Percentiles rank a stretch among this genome's conserved stretches.
Evolutionary conservation across 1,140 invertebrate species (phyloP).

Genomic region (Episyrphus balteatus): DNA sequence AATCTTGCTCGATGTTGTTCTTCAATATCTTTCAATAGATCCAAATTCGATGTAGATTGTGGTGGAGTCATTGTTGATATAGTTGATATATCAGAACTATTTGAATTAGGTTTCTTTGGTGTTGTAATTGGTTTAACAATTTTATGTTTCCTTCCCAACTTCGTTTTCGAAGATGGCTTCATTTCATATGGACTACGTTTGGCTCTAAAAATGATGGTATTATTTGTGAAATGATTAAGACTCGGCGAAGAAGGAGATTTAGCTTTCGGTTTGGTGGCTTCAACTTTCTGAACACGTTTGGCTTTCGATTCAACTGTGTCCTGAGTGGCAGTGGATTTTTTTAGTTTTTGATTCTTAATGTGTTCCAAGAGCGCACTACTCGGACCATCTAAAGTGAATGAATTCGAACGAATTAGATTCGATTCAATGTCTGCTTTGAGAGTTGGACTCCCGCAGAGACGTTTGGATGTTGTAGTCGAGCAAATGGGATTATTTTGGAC

Average conservation of each 20-base stretch:
- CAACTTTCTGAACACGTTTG: slow-evolving; percentile 21
- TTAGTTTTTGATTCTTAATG: slow-evolving; percentile 19
- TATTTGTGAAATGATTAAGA: background rate
- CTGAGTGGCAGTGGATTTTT: slow-evolving; percentile 1
- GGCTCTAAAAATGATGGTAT: background rate
- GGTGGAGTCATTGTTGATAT: slow-evolving; percentile 15
- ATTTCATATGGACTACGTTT: slow-evolving; percentile 7
- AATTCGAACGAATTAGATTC: slow-evolving; percentile 41
- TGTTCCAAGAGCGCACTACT: slow-evolving; percentile 49
- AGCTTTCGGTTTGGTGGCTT: slow-evolving; percentile 4
- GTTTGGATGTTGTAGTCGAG: too few species aligned
- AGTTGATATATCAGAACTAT: background rate
- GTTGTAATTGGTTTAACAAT: slow-evolving; percentile 3
- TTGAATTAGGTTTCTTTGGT: background rate
- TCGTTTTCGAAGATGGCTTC: background rate
- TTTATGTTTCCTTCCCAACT: slow-evolving; percentile 1
- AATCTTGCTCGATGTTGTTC: slow-evolving; percentile 33
- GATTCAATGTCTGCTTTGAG: background rate
- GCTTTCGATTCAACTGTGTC: slow-evolving; percentile 29
- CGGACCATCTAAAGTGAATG: slow-evolving; percentile 48
- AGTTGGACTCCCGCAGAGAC: too few species aligned
- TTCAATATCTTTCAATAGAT: slow-evolving; percentile 21
- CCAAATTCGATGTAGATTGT: slow-evolving; percentile 5
- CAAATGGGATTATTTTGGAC: too few species aligned
- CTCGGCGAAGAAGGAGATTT: background rate